A percentile compares a stretch with the other conserved stretches of the same genome.
phyloP scores from a whole-genome alignment of 2,797 vertebrate species.

The Onychomys leucogaster region DNA sequence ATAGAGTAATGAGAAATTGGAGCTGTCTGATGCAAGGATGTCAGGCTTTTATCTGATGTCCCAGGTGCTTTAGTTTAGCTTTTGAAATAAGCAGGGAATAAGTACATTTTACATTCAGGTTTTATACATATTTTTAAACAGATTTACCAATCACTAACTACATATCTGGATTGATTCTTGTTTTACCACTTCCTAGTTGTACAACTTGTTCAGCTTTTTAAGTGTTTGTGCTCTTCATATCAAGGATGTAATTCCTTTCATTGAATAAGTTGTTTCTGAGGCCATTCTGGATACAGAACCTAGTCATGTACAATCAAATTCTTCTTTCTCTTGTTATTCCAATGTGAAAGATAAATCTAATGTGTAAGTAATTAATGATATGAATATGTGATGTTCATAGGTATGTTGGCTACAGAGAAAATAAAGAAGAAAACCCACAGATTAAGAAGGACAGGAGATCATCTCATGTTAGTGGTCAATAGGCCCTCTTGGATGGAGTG shows the following conservation, averaged over 20 bases:
- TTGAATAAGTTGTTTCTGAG: not conserved
- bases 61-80: not conserved
- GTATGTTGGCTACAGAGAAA: not conserved
- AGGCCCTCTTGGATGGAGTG: not conserved
- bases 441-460: not conserved
- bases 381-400: not conserved
- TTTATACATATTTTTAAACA: not conserved
- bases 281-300: not conserved
- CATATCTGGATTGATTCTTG: not conserved
- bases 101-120: not conserved
- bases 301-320: not conserved
- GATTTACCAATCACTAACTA: not conserved
- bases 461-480: not conserved
- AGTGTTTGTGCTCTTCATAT: not conserved
- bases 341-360: not conserved
- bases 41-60: not conserved
- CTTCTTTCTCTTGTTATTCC: not conserved
- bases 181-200: not conserved
- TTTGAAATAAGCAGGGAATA: not conserved
- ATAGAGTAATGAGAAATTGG: not conserved
- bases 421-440: not conserved
- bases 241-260: not conserved
- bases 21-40: not conserved
- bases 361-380: not conserved
- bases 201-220: not conserved